A percentile compares a stretch with the other conserved stretches of the same genome.
Conservation (phyloP, 2,888 invertebrate genomes). For the Argyresthia goedartella region DNA sequence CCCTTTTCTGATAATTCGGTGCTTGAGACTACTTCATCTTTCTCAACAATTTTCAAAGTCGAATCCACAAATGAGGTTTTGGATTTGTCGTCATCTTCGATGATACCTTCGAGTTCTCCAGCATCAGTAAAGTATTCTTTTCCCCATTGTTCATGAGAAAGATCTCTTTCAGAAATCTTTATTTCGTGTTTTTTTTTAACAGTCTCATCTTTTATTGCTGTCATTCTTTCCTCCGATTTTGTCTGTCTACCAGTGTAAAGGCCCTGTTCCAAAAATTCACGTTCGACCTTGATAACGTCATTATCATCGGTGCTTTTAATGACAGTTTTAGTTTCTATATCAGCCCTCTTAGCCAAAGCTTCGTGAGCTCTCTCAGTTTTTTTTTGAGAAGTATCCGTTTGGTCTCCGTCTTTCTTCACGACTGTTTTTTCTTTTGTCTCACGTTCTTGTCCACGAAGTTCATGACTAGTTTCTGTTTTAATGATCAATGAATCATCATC, state of each 20-base stretch:
- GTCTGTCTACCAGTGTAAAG: slow-evolving; percentile 56
- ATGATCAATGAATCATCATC: slow-evolving; percentile 61
- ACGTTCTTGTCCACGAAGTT: slow-evolving; percentile 60
- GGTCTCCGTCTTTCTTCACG: slow-evolving; percentile 52
- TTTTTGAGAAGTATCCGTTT: slow-evolving; percentile 63
- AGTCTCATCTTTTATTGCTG: slow-evolving; percentile 60
- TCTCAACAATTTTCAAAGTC: slow-evolving; percentile 52
- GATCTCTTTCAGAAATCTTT: slow-evolving; percentile 63
- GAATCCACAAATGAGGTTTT: slow-evolving; percentile 57
- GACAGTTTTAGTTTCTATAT: slow-evolving; percentile 58
- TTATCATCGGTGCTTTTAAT: slow-evolving; percentile 53
- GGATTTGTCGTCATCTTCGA: slow-evolving; percentile 53
- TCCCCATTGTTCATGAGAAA: slow-evolving; percentile 66
- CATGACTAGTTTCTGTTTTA: slow-evolving; percentile 59
- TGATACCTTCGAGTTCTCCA: slow-evolving; percentile 54
- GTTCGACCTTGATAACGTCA: slow-evolving; percentile 49
- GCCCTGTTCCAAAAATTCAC: slow-evolving; percentile 58
- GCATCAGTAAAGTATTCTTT: slow-evolving; percentile 67
- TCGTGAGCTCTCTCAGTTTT: slow-evolving; percentile 66
- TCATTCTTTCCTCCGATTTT: slow-evolving; percentile 63
- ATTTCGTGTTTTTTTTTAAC: slow-evolving; percentile 59
- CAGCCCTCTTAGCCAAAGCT: slow-evolving; percentile 56
- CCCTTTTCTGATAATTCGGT: slow-evolving; percentile 57
- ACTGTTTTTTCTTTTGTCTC: slow-evolving; percentile 61
- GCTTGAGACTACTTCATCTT: slow-evolving; percentile 54